phyloP scores from a whole-genome alignment of 2,797 vertebrate genomes.

The Molossus alvarezi region DNA sequence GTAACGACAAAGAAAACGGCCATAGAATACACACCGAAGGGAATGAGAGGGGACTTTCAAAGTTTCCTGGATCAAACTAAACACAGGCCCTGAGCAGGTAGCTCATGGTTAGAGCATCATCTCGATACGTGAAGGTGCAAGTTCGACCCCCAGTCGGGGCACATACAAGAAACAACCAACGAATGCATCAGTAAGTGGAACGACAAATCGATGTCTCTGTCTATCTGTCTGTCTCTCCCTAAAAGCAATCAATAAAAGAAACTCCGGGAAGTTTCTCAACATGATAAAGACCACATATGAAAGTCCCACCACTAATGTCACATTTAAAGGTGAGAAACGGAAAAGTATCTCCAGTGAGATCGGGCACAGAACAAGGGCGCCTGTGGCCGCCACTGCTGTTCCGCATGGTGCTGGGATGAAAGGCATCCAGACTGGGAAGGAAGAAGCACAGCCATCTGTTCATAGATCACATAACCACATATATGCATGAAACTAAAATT shows the following conservation, averaged over 20 bases:
- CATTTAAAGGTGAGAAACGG: too few species aligned
- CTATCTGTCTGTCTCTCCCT: not conserved
- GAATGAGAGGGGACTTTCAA: not conserved
- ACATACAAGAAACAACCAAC: not conserved
- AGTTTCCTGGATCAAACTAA: not conserved
- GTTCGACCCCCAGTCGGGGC: not conserved
- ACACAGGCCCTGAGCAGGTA: not conserved
- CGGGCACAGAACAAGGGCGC: too few species aligned
- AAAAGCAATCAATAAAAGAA: not conserved
- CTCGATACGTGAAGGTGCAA: not conserved
- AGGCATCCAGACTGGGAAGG: not conserved
- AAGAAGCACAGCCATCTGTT: not conserved
- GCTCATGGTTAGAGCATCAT: not conserved
- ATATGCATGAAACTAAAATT: not conserved
- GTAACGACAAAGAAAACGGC: constrained; percentile 1
- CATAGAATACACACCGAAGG: not conserved
- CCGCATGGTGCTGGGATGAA: not conserved
- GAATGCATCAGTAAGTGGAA: not conserved
- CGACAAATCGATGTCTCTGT: not conserved
- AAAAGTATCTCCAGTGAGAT: not conserved
- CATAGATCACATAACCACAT: not conserved
- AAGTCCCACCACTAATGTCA: not conserved
- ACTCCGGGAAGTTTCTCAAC: not conserved
- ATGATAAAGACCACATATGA: not conserved
- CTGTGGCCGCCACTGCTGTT: too few species aligned